Evolutionary conservation across 1,140 invertebrate genomes (phyloP).

Genomic region (Leptinotarsa defecta): DNA sequence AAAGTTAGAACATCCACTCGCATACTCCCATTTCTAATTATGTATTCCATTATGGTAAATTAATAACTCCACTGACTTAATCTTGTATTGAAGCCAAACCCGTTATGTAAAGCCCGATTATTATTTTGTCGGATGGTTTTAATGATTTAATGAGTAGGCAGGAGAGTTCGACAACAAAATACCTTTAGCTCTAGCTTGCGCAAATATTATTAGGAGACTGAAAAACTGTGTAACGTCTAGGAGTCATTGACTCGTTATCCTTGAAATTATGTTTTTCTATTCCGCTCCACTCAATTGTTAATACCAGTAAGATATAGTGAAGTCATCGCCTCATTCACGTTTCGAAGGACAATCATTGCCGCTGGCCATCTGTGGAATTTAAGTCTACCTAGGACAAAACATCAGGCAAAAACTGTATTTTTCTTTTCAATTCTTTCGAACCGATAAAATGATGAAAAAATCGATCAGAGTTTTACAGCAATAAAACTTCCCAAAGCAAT

Average conservation of each 20-base stretch:
- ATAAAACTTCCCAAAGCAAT: too few species aligned
- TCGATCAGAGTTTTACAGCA: too few species aligned
- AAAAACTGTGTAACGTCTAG: conserved; percentile 15
- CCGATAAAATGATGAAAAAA: too few species aligned
- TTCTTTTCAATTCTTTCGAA: too few species aligned
- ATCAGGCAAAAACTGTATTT: too few species aligned
- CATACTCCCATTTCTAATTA: neutral
- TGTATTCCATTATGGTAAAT: conserved; percentile 3
- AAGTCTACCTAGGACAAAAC: too few species aligned
- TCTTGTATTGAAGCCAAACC: neutral
- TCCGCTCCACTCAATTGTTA: conserved; percentile 14
- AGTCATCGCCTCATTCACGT: neutral
- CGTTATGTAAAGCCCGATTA: conserved; percentile 8
- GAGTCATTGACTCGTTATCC: conserved; percentile 14
- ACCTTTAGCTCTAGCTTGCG: neutral
- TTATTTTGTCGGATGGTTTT: conserved; percentile 2
- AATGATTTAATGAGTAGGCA: conserved; percentile 6
- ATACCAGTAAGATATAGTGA: neutral
- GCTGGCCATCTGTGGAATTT: neutral
- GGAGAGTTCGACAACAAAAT: neutral
- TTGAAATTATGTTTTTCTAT: conserved; percentile 23
- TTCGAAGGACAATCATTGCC: neutral
- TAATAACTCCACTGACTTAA: neutral
- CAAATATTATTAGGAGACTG: neutral
- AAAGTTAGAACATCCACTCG: neutral